Base-by-base conservation (phyloP, 2,888 invertebrate genomes). In the Tachina lurida region DNA sequence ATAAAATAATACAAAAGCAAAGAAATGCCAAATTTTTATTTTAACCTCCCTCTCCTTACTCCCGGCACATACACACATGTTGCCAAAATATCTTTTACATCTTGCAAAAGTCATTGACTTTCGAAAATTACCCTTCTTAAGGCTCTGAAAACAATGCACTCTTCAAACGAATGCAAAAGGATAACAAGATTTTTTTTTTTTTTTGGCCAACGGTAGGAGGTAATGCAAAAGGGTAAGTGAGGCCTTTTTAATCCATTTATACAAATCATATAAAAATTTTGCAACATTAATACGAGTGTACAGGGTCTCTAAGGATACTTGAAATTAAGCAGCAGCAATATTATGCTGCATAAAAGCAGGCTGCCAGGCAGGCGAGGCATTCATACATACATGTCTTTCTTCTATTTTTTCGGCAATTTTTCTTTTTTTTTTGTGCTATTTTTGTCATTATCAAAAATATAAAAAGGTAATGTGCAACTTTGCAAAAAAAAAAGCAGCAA, bases 221-320 rank as follows among this genome's bases (percentile, higher is more conserved):
- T 19, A 45, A 68, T 45, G 67, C 74, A 74, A 52, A 67, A 74
- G 74, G 80, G 75, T 75, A 75, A 68, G 75, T 75, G 67, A 68
- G 60, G 68, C 19, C 75, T 81, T 74, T 85, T 85, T 85, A 85
- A 85, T 85, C 80, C 85, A 78, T 74, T 82, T 85, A 81, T 63
- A 78, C 56, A 78, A 82, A 78, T 78, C 78, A 80, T 71, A 75
- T 77, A 76, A 81, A 81, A 73, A 78, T 86, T 84, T 84, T 86
- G 86, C 86, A 83, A 86, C 86, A 86, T 86, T 86, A 73, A 81
- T 68, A 75, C 60, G 63, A 79, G 41, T 54, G 63, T 74, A 81
- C 65, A 76, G 76, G 89, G 89, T 90, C 90, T 91, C 91, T 87
- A 89, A 91, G 91, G 91, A 91, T 90, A 90, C 91, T 91, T 90